A percentile compares a stretch with the other conserved stretches of the same genome.
phyloP scores from a whole-genome alignment of 2,888 invertebrate genomes.

The Cacoxenus indagator region DNA sequence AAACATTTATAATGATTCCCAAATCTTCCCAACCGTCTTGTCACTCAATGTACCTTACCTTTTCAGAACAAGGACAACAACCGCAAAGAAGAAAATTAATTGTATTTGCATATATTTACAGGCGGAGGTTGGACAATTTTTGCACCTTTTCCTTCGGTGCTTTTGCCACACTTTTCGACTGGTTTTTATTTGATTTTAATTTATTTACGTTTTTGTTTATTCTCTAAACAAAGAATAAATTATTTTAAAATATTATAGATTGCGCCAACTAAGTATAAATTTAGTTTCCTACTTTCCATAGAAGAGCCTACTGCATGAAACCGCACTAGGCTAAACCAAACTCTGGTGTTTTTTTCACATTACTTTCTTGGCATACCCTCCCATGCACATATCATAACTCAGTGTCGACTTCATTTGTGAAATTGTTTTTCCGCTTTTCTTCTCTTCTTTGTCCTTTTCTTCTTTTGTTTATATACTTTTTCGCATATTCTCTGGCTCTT shows the following conservation, averaged over 20 bases:
- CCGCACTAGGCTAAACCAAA: background rate
- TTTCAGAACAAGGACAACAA: too few relatives aligned
- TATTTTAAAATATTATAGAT: too few relatives aligned
- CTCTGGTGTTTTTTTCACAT: background rate
- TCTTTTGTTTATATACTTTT: conserved; percentile 3
- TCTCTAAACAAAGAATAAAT: background rate
- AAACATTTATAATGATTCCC: too few relatives aligned
- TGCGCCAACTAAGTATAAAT: too few relatives aligned
- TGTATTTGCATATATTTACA: conserved; percentile 9
- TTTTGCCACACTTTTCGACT: background rate
- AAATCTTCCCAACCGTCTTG: too few relatives aligned
- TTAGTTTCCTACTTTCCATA: too few relatives aligned
- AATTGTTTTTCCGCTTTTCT: background rate
- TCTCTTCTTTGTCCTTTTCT: background rate
- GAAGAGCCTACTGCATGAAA: too few relatives aligned
- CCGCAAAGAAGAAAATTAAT: background rate
- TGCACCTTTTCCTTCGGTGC: background rate
- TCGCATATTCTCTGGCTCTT: background rate
- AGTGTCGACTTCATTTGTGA: background rate
- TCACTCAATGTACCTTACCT: too few relatives aligned
- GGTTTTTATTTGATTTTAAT: conserved; percentile 10
- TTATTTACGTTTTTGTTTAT: conserved; percentile 6
- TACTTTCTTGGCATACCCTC: background rate
- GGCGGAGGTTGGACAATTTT: background rate
- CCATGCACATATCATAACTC: background rate